Percentiles rank a stretch among this genome's conserved stretches.
These are phyloP conservation scores for Agrotis ipsilon DNA, from an alignment of 2,888 invertebrate genomes.

Conservation along the genomic window DNA sequence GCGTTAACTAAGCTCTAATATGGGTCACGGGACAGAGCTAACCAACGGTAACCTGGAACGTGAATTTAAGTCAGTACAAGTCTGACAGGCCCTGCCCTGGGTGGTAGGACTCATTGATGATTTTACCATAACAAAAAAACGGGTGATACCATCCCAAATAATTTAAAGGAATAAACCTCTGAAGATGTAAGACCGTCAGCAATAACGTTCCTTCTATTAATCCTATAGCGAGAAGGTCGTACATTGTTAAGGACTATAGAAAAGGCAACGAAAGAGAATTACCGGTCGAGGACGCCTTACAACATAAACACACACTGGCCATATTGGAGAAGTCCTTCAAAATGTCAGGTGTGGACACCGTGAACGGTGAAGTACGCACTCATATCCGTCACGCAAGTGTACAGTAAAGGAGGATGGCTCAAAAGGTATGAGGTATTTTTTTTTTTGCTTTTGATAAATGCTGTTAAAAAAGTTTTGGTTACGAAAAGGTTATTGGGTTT, in stretches of 20 bases:
- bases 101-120: no score
- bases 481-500: neutral
- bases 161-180: constrained; percentile 8
- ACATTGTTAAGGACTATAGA: neutral
- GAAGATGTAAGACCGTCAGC: neutral
- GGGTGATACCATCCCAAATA: neutral
- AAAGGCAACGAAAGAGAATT: neutral
- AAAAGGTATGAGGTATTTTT: constrained; percentile 1
- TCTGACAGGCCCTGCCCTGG: no score
- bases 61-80: no score
- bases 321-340: constrained; percentile 38
- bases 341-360: constrained; percentile 24
- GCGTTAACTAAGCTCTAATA: no score
- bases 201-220: neutral
- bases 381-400: constrained; percentile 6
- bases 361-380: neutral
- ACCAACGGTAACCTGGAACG: no score
- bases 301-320: constrained; percentile 15
- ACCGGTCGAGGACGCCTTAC: neutral
- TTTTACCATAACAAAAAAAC: no score
- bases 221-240: neutral
- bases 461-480: neutral
- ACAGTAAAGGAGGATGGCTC: constrained; percentile 4
- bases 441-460: neutral
- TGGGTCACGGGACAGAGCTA: no score